These are phyloP conservation scores for Agrenia bidenticulata DNA, from an alignment of 2,888 invertebrate species.

Conservation along the genomic window DNA sequence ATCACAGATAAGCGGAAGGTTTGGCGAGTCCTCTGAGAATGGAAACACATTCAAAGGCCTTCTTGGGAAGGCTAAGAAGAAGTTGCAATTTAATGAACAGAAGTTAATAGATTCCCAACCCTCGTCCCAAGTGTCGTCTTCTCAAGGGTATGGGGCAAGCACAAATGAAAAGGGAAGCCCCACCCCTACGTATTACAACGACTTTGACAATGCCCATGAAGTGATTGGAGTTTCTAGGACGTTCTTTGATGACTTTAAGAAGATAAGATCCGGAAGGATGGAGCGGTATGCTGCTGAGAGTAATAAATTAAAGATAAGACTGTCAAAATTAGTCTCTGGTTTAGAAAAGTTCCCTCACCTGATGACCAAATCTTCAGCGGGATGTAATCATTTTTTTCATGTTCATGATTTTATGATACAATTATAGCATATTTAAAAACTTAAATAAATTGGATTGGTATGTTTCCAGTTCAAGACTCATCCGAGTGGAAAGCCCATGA, in stretches of 20 bases:
- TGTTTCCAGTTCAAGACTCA: constrained; percentile 33
- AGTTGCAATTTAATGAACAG: constrained; percentile 33
- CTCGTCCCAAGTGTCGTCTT: constrained; percentile 21
- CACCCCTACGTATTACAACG: constrained; percentile 37
- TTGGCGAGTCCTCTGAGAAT: constrained; percentile 11
- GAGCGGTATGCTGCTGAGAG: constrained; percentile 92
- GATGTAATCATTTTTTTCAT: too few species aligned
- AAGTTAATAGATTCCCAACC: constrained; percentile 28
- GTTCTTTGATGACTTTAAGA: constrained; percentile 75
- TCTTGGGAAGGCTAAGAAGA: constrained; percentile 48
- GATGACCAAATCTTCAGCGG: constrained; percentile 30
- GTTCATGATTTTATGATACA: background rate
- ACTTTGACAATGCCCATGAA: constrained; percentile 45
- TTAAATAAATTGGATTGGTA: background rate
- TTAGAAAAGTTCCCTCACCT: constrained; percentile 36
- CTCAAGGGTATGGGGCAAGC: background rate
- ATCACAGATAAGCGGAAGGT: constrained; percentile 4
- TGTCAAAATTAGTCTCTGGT: constrained; percentile 71
- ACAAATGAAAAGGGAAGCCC: constrained; percentile 18
- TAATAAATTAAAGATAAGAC: constrained; percentile 88
- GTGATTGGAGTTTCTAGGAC: constrained; percentile 62
- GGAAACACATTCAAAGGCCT: constrained; percentile 36
- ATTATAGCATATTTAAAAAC: background rate
- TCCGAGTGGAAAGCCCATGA: constrained; percentile 61
- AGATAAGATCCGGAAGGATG: constrained; percentile 66